Conservation (phyloP, 2,797 vertebrate species). For the Echiichthys vipera region DNA sequence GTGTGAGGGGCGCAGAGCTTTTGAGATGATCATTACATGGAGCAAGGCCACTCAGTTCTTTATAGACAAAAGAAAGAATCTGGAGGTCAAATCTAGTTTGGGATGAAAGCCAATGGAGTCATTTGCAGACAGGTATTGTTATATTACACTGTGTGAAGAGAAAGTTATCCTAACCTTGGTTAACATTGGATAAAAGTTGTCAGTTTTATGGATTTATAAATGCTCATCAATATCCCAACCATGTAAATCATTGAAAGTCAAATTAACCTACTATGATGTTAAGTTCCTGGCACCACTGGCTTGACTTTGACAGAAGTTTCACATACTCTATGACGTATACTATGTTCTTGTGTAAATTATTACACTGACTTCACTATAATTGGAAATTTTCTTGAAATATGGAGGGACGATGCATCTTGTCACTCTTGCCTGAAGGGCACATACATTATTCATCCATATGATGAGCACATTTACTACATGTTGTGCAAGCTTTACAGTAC, state of each 20-base stretch:
- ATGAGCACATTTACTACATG: not conserved
- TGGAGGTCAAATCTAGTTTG: not conserved
- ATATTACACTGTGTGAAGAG: not conserved
- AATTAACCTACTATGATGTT: not conserved
- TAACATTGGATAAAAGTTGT: not conserved
- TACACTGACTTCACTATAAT: slow-evolving; percentile 20
- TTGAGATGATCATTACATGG: not conserved
- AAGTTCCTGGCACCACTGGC: not conserved
- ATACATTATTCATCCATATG: slow-evolving; percentile 12
- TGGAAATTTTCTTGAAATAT: slow-evolving; percentile 43
- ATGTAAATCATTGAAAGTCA: slow-evolving; percentile 15
- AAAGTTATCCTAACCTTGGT: not conserved
- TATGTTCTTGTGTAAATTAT: slow-evolving; percentile 2
- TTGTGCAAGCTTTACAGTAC: not conserved
- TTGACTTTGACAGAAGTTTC: not conserved
- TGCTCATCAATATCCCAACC: not conserved
- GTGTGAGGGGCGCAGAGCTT: not conserved
- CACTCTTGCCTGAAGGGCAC: slow-evolving; percentile 1
- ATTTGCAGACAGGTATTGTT: not conserved
- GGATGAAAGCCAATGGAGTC: not conserved
- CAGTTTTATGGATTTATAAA: not conserved
- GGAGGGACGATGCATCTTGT: slow-evolving; percentile 30
- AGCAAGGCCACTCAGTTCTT: not conserved
- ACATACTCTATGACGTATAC: not conserved
- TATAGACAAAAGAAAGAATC: not conserved